Base-by-base conservation (phyloP, 1,140 invertebrate genomes). In the Lysiphlebus fabarum region DNA sequence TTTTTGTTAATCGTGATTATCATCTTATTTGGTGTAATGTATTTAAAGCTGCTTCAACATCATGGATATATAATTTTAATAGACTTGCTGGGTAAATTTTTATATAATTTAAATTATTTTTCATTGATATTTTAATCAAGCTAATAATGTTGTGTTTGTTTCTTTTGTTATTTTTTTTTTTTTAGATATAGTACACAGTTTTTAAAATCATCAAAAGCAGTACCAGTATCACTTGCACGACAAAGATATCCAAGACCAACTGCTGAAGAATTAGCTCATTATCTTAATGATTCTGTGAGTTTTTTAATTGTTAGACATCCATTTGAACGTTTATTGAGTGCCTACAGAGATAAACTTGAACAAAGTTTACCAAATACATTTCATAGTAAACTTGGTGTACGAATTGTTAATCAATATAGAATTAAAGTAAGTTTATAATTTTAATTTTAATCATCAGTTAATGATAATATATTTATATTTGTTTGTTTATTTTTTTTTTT, bases 31-130 rank as follows among this genome's bases (percentile, higher is more conserved):
- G 90, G 85, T 92, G 90, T 71, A 92, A 91, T 72, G 85, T 92
- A 53, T 92, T 91, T 74, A 92, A 92, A 82, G 90, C 90, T 9
- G 91, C 90, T 2, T 91, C 89, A 36, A 90, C 90, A 4, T 91
- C 90, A 0, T 93, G 90, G 90, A 90, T 93, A 88, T 92, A 91
- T 75, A 92, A 92, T 77, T 92, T 92, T 68, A 92, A 92, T 76
- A 75, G 91, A 53, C 83, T 92, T 68, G 90, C 90, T 11, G 90
- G 90, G 77, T 90, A 69, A 17, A 17, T 17, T 51, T 12, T 37
- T 2, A 11, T 50, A 4, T 10, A 49, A 9, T 37, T 33, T 1
- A 50, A 37, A 17, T 3, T 1, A 17, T 17, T 17, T 17, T 17
- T 17, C 17, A 17, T 17, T 17, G 17, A 17, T 17, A 17, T 17